These are phyloP conservation scores for Cyanocitta stelleri DNA, from an alignment of 2,113 vertebrate species.

Conservation along the genomic window DNA sequence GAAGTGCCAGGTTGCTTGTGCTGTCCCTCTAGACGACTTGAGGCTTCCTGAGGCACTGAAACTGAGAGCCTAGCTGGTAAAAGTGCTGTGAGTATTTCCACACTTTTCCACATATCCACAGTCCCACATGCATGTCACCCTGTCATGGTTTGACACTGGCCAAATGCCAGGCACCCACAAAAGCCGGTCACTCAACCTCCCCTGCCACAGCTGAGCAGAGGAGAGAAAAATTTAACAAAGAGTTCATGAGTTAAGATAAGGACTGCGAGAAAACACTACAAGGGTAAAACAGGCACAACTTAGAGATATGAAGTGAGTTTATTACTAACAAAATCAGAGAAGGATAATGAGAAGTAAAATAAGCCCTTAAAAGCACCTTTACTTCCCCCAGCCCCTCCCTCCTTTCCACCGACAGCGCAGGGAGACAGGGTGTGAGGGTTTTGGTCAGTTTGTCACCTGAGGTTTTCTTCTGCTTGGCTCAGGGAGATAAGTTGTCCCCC, in stretches of 20 bases:
- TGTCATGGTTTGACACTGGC: not conserved
- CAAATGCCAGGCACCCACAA: not conserved
- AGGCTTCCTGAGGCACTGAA: too few relatives aligned
- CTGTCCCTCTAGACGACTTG: too few relatives aligned
- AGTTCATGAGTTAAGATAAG: not conserved
- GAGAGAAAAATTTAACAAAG: not conserved
- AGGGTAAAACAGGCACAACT: not conserved
- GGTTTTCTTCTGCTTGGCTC: too few relatives aligned
- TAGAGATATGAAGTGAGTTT: not conserved
- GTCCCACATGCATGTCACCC: not conserved
- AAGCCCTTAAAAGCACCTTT: not conserved
- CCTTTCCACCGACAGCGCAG: too few relatives aligned
- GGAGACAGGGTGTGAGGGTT: too few relatives aligned
- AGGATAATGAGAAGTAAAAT: not conserved
- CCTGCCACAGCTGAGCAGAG: not conserved
- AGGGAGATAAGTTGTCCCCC: too few relatives aligned
- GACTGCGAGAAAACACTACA: not conserved
- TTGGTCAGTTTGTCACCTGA: too few relatives aligned
- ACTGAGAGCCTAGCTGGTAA: too few relatives aligned
- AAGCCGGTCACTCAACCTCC: not conserved
- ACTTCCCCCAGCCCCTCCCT: too few relatives aligned
- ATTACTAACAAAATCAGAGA: not conserved
- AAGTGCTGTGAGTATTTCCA: too few relatives aligned
- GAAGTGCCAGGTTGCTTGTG: too few relatives aligned
- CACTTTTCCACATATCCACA: not conserved